Conservation (phyloP, 2,113 vertebrate species). For the Amphilophus citrinellus region DNA sequence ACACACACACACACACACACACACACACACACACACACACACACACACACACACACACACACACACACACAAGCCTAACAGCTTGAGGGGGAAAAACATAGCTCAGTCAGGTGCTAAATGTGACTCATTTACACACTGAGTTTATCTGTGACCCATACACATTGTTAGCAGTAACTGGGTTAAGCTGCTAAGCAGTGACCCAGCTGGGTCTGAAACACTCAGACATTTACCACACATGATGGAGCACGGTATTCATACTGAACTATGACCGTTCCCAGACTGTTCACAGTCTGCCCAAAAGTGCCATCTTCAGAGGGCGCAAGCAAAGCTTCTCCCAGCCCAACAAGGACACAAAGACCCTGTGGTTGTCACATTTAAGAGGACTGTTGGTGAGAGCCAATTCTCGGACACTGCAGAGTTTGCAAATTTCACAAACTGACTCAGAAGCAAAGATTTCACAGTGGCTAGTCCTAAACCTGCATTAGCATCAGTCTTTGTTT, state of each 20-base stretch:
- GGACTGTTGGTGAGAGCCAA: not conserved
- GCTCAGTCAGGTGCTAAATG: slow-evolving; percentile 68
- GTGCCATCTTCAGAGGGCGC: not conserved
- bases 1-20: not conserved
- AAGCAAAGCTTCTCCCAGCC: not conserved
- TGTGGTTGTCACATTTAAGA: not conserved
- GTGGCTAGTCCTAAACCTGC: not conserved
- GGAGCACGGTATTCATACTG: slow-evolving; percentile 15
- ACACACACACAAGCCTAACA: not conserved
- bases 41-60: not conserved
- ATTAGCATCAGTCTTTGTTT: not conserved
- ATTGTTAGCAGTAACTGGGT: slow-evolving; percentile 69
- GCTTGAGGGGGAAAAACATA: slow-evolving; percentile 38
- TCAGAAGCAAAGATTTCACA: not conserved
- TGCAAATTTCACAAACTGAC: not conserved
- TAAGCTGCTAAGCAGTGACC: slow-evolving; percentile 62
- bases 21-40: slow-evolving; percentile 26
- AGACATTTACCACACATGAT: slow-evolving; percentile 34
- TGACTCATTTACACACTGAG: slow-evolving; percentile 60
- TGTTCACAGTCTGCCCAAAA: not conserved
- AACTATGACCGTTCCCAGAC: not conserved
- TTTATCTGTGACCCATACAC: slow-evolving; percentile 35
- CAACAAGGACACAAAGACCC: not conserved
- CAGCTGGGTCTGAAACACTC: slow-evolving; percentile 25
- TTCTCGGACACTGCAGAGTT: not conserved